phyloP scores from a whole-genome alignment of 1,140 invertebrate genomes.

The Megalonaias nervosa region DNA sequence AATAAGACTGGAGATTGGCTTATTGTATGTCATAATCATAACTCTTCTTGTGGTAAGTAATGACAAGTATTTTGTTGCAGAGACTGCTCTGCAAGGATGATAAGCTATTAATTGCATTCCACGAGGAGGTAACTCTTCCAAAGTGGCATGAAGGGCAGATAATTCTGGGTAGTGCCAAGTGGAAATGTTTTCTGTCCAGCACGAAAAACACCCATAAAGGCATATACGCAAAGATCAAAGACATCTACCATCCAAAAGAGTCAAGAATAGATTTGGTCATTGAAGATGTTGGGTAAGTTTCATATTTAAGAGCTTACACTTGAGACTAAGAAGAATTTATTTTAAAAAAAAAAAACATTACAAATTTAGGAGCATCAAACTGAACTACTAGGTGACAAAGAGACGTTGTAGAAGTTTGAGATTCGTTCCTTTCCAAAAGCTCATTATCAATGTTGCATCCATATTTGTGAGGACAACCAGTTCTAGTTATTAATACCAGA shows the following conservation, averaged over 20 bases:
- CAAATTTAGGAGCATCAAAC: too few relatives aligned
- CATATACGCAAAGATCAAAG: slow-evolving; percentile 14
- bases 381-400: too few relatives aligned
- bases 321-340: too few relatives aligned
- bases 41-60: neutral
- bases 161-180: slow-evolving; percentile 12
- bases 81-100: slow-evolving; percentile 12
- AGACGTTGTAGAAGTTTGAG: too few relatives aligned
- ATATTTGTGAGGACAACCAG: too few relatives aligned
- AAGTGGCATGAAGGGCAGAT: slow-evolving; percentile 12
- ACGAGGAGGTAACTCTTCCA: neutral
- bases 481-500: too few relatives aligned
- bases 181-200: slow-evolving; percentile 16
- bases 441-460: too few relatives aligned
- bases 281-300: slow-evolving; percentile 7
- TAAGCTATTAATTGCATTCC: slow-evolving; percentile 11
- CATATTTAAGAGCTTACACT: too few relatives aligned
- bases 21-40: too few relatives aligned
- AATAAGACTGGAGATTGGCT: too few relatives aligned
- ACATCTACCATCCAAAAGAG: slow-evolving; percentile 8
- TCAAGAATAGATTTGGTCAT: slow-evolving; percentile 12
- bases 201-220: slow-evolving; percentile 2
- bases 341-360: too few relatives aligned
- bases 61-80: neutral
- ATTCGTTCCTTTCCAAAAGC: too few relatives aligned